Base-by-base conservation (phyloP, 1,140 invertebrate species). In the Bombus impatiens region DNA sequence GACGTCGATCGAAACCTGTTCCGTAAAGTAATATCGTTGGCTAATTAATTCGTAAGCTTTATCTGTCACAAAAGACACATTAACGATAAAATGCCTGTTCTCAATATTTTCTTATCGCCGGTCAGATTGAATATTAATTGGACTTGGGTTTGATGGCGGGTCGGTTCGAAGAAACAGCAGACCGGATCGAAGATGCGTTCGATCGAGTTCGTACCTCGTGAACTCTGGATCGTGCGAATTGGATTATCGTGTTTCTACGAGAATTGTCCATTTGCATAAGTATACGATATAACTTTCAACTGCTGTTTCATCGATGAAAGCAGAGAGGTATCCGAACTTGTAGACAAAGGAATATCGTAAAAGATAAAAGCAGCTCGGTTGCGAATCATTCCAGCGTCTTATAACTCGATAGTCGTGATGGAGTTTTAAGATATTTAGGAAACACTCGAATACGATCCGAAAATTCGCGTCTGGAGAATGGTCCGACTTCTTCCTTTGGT, bases 11-110 rank as follows among this genome's bases (percentile, higher is more conserved):
- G n/a, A 42, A 67, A 72, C 59, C 70, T 53, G 86, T 18, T 25
- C 35, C 28, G 75, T 5, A 44, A 75, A 53, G 47, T 68, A 76
- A 68, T 57, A 59, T 77, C 76, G 47, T 70, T 71, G 88, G 86
- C 89, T 94, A 91, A 94, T 94, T 94, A 93, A 93, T 93, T 90
- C 89, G 93, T 90, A 87, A 92, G 87, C 79, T 91, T 94, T 93
- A 93, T 94, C 91, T 86, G 37, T 47, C 75, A 44, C 57, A n/a
- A 81, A 62, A 67, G 88, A 92, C 86, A 83, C 84, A 80, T 84
- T 70, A 57, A 82, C 87, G 92, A 92, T 89, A 90, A 91, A 84
- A 47, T 72, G 71, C 89, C 75, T 90, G 90, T 93, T 91, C 80
- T 57, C 84, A 89, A 89, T 92, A 89, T 89, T 84, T 85, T 75